phyloP scores from a whole-genome alignment of 1,140 invertebrate species.

The Tribolium madens region DNA sequence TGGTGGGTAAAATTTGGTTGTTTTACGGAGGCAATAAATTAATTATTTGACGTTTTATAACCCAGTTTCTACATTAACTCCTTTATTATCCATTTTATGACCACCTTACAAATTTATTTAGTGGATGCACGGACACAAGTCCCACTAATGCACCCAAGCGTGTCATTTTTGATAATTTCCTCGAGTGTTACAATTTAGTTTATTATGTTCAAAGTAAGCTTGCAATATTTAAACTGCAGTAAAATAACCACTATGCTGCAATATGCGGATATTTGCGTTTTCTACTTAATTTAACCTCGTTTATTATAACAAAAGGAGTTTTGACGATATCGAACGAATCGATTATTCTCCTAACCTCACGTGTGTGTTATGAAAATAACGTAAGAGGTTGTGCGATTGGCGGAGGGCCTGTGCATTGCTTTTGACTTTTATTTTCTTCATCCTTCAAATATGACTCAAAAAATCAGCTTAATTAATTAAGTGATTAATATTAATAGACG shows the following conservation, averaged over 20 bases:
- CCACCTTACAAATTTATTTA: slow-evolving; percentile 8
- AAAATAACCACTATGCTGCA: slow-evolving; percentile 13
- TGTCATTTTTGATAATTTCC: neutral
- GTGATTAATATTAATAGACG: too few species aligned
- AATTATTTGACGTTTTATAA: neutral
- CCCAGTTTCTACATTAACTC: neutral
- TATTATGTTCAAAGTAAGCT: too few species aligned
- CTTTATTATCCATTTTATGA: neutral
- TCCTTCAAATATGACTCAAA: too few species aligned
- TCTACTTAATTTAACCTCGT: slow-evolving; percentile 1
- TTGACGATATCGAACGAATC: too few species aligned
- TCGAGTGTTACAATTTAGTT: neutral
- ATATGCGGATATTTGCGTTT: slow-evolving; percentile 17
- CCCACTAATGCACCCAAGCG: neutral
- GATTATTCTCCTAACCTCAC: too few species aligned
- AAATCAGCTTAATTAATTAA: too few species aligned
- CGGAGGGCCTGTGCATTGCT: too few species aligned
- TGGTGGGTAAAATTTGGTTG: neutral
- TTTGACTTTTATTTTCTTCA: too few species aligned
- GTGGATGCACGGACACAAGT: neutral
- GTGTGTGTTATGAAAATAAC: too few species aligned
- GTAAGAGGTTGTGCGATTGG: too few species aligned
- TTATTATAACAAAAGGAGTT: neutral
- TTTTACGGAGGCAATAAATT: neutral
- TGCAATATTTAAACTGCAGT: slow-evolving; percentile 3